These are phyloP conservation scores for Drosophila tripunctata DNA, from an alignment of 2,888 invertebrate species.

Conservation along the genomic window DNA sequence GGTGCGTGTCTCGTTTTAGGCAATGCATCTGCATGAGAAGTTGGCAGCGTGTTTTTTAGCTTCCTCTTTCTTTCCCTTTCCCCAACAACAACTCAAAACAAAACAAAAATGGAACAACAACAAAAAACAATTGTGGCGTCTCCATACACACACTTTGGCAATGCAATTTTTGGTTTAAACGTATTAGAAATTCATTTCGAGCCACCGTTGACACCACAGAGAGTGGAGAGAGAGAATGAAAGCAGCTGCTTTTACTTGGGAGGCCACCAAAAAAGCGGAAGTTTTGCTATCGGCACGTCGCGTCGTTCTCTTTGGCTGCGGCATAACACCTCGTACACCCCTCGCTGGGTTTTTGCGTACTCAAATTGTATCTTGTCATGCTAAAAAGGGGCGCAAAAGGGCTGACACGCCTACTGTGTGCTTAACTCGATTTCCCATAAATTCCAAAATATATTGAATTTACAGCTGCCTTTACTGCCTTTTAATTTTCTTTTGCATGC, in stretches of 20 bases:
- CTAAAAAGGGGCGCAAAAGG: conserved; percentile 27
- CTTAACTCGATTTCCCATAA: conserved; percentile 56
- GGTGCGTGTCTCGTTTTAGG: conserved; percentile 55
- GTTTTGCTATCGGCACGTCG: conserved; percentile 50
- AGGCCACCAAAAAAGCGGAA: conserved; percentile 43
- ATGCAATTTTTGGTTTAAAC: conserved; percentile 58
- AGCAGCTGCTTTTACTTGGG: no score
- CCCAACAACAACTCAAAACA: no score
- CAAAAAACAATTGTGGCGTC: conserved; percentile 62
- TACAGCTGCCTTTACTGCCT: neutral
- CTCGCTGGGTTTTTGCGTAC: conserved; percentile 11
- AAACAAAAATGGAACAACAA: neutral
- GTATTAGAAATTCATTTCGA: conserved; percentile 75
- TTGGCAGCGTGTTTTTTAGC: conserved; percentile 58
- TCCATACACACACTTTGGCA: conserved; percentile 55
- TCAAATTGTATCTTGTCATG: conserved; percentile 55
- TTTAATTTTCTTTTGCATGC: neutral
- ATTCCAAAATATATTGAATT: conserved; percentile 40
- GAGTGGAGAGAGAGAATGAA: neutral
- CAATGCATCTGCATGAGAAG: conserved; percentile 43
- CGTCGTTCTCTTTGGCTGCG: conserved; percentile 24
- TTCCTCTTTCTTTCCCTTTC: neutral
- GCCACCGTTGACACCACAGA: conserved; percentile 21
- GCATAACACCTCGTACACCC: conserved; percentile 1
- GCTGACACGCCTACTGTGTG: conserved; percentile 37